Evolutionary conservation across 2,113 vertebrate species (phyloP), one percentile per base, ranked within the genome.

Genomic region (Callithrix jacchus): DNA sequence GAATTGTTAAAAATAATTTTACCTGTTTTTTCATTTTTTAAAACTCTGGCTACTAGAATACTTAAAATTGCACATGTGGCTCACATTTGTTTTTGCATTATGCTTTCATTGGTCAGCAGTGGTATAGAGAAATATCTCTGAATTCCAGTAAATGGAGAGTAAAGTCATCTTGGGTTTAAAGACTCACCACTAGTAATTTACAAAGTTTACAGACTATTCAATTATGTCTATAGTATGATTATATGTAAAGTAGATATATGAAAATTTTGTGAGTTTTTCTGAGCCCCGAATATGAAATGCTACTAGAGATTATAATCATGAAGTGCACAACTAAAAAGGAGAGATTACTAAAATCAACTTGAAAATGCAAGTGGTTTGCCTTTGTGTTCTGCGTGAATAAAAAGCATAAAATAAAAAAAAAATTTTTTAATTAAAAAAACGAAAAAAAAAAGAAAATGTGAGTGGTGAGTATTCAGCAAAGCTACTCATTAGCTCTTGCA

Each of bases 201-300:
- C 16, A 87, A 91, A 84, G 58, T 61, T 73, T 52, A 87, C 0
- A 94, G 25, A 42, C 70, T 80, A 88, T 0, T 64, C 3, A 96
- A 56, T 73, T 94, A 77, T 49, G 11, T 68, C 18, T 64, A 54
- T 25, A 56, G 35, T 47, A 77, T 32, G 23, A 88, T 37, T 84
- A n/a, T 66, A 52, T 77, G 66, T 32, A 81, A 32, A 70, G 45
- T 23, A 79, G n/a, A 82, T 12, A 52, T 12, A 71, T 14, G 37
- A 88, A 82, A 89, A 42, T 73, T 68, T 64, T 64, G 5, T 76
- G 17, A 14, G 42, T 84, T 68, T 58, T 89, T 71, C 37, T 93
- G 11, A 96, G 40, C 30, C n/a, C 35, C 85, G n/a, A 30, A 95
- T 90, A 94, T 94, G 61, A 96, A 88, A 85, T 64, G 40, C 7